Conservation (phyloP, 2,113 vertebrate species). For the Elephantulus edwardii region DNA sequence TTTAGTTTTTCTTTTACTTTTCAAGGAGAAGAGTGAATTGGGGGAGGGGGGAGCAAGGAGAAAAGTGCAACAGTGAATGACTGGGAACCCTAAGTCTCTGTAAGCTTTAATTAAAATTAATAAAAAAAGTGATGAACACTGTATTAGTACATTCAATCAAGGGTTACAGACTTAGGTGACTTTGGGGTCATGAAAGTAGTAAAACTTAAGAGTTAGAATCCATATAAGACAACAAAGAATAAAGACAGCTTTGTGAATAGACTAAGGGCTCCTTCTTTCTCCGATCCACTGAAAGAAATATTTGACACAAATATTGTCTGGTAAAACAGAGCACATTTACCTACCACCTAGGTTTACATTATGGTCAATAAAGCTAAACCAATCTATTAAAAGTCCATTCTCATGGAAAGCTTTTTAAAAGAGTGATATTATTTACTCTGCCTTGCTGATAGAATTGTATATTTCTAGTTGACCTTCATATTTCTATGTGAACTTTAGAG, state of each 20-base stretch:
- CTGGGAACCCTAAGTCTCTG: too few relatives aligned
- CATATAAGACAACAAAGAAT: background rate
- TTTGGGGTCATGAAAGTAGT: background rate
- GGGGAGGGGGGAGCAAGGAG: too few relatives aligned
- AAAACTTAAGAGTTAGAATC: background rate
- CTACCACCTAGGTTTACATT: background rate
- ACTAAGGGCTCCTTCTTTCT: background rate
- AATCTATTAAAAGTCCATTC: constrained; percentile 6
- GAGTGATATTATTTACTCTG: background rate
- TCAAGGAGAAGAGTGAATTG: too few relatives aligned
- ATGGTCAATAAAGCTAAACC: background rate
- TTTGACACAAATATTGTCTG: background rate
- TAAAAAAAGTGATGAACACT: too few relatives aligned
- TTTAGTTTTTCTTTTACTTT: too few relatives aligned
- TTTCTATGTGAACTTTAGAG: background rate
- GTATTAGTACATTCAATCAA: background rate
- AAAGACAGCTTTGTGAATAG: background rate
- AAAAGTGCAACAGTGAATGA: too few relatives aligned
- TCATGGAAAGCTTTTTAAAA: constrained; percentile 26
- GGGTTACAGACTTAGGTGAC: background rate
- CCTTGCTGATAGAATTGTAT: background rate
- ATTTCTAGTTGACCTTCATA: background rate
- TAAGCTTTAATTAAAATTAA: too few relatives aligned
- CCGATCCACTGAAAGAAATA: background rate
- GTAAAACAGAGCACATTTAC: background rate